phyloP scores from a whole-genome alignment of 2,797 vertebrate species.

The Microctenopoma stevenorrisi region DNA sequence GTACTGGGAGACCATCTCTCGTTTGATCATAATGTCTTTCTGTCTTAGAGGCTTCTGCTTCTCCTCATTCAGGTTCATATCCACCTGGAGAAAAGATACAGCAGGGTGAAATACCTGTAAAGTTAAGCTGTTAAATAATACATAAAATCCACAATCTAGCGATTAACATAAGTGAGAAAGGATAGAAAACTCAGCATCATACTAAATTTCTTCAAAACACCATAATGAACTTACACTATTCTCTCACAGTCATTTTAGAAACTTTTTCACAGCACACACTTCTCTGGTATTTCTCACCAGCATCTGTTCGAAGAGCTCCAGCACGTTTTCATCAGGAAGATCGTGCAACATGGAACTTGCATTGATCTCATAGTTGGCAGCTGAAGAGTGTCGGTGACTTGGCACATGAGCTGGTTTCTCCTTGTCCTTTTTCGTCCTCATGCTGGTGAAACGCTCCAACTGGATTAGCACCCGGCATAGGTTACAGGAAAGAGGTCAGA shows the following conservation, averaged over 20 bases:
- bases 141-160: background rate
- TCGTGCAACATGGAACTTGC: slow-evolving; percentile 80
- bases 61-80: slow-evolving; percentile 93
- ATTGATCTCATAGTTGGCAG: slow-evolving; percentile 83
- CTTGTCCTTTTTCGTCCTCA: slow-evolving; percentile 93
- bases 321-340: slow-evolving; percentile 85
- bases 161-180: too few species aligned
- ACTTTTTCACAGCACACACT: background rate
- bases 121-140: background rate
- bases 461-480: slow-evolving; percentile 63
- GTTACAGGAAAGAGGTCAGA: slow-evolving; percentile 37
- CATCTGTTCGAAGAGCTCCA: slow-evolving; percentile 94
- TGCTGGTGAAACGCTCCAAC: slow-evolving; percentile 95
- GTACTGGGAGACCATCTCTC: slow-evolving; percentile 95
- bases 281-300: slow-evolving; percentile 83
- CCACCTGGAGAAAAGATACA: slow-evolving; percentile 77
- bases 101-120: background rate
- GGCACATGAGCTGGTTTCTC: slow-evolving; percentile 81
- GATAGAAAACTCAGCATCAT: too few species aligned
- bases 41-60: slow-evolving; percentile 89
- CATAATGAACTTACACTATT: too few species aligned
- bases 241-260: background rate
- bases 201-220: too few species aligned
- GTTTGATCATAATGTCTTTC: slow-evolving; percentile 91
- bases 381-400: slow-evolving; percentile 85